Evolutionary conservation across 2,797 vertebrate genomes (phyloP).

Genomic region (Enteromius thamalakanensis): DNA sequence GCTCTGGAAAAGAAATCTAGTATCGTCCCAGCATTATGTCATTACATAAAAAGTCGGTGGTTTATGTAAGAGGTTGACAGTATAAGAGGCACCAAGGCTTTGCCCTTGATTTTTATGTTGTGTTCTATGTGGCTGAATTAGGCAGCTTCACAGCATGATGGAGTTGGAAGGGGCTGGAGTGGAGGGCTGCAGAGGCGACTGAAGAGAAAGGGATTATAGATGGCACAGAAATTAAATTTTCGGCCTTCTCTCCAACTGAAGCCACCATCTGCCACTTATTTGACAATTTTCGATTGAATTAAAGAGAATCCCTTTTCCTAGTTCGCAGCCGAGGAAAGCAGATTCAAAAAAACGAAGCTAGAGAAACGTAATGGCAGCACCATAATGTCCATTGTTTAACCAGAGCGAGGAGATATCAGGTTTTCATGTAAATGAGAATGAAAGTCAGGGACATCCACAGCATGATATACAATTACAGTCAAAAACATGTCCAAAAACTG

Average conservation of each 20-base stretch:
- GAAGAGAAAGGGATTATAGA: slow-evolving; percentile 54
- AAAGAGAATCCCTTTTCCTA: slow-evolving; percentile 71
- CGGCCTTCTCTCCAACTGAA: slow-evolving; percentile 60
- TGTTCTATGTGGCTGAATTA: slow-evolving; percentile 34
- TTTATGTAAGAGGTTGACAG: slow-evolving; percentile 38
- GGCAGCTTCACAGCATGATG: slow-evolving; percentile 7
- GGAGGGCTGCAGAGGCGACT: slow-evolving; percentile 40
- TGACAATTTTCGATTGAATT: slow-evolving; percentile 78
- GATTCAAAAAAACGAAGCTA: background rate
- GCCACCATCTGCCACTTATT: slow-evolving; percentile 69
- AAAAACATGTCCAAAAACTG: background rate
- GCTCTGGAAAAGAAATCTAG: slow-evolving; percentile 37
- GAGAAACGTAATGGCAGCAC: slow-evolving; percentile 17
- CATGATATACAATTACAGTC: slow-evolving; percentile 18
- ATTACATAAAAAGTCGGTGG: slow-evolving; percentile 39
- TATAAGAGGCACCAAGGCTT: slow-evolving; percentile 35
- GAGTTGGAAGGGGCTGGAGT: slow-evolving; percentile 48
- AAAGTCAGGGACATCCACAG: slow-evolving; percentile 19
- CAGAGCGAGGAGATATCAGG: slow-evolving; percentile 11
- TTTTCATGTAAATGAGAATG: slow-evolving; percentile 5
- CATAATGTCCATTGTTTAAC: slow-evolving; percentile 13
- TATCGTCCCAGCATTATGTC: slow-evolving; percentile 3
- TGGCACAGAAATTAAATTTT: slow-evolving; percentile 64
- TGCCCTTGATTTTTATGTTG: slow-evolving; percentile 49
- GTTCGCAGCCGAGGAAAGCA: slow-evolving; percentile 62